These are phyloP conservation scores for Ceyx melanurus DNA, from an alignment of 2,113 vertebrate genomes.

Conservation along the genomic window DNA sequence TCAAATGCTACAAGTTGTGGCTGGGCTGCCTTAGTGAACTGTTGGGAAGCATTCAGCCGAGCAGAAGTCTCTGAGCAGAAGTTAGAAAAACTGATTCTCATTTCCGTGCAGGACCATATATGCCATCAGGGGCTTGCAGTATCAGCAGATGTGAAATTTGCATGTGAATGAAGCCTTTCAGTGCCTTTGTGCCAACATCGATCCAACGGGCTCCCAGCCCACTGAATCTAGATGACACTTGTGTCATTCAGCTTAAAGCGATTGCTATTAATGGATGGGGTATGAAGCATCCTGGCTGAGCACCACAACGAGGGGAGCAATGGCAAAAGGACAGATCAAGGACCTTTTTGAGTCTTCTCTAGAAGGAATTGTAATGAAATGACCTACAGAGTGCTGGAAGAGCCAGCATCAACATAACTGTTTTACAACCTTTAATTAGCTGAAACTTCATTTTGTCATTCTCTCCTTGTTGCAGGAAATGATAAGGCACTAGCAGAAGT, in stretches of 20 bases:
- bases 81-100: neutral
- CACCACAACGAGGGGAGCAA: neutral
- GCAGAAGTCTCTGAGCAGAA: neutral
- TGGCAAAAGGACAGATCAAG: neutral
- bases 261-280: neutral
- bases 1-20: neutral
- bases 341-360: neutral
- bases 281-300: neutral
- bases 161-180: neutral
- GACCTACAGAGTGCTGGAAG: neutral
- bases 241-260: neutral
- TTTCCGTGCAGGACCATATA: neutral
- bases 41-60: neutral
- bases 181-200: neutral
- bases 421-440: neutral
- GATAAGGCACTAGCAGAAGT: constrained; percentile 9
- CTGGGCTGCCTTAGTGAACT: neutral
- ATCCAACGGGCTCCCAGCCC: neutral
- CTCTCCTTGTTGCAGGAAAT: constrained; percentile 25
- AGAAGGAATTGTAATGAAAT: neutral
- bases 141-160: neutral
- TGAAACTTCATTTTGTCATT: constrained; percentile 3
- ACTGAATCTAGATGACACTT: neutral
- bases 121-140: neutral
- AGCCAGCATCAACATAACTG: neutral